These are phyloP conservation scores for Euproctis similis DNA, from an alignment of 2,888 invertebrate genomes.

Conservation along the genomic window DNA sequence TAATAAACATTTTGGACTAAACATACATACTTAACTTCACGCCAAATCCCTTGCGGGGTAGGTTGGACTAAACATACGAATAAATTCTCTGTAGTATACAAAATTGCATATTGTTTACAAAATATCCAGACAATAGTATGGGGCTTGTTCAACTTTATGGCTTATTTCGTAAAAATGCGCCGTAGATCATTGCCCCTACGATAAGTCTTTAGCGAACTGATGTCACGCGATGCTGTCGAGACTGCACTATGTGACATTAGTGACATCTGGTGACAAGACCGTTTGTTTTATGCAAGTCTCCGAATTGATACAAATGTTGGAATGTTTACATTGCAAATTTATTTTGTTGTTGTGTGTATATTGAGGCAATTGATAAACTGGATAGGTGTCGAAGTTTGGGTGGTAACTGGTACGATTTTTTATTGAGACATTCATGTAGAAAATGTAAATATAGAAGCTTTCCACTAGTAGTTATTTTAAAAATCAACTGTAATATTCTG, in stretches of 20 bases:
- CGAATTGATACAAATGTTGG: conserved; percentile 10
- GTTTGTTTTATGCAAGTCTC: conserved; percentile 16
- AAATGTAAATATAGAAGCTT: no score
- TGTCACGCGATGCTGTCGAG: conserved; percentile 37
- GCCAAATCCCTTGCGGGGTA: no score
- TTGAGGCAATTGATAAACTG: no score
- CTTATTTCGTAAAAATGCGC: conserved; percentile 63
- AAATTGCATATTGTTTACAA: conserved; percentile 11
- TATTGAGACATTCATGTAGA: no score
- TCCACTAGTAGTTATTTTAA: no score
- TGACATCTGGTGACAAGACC: conserved; percentile 24
- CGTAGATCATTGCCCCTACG: conserved; percentile 56
- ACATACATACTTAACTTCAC: no score
- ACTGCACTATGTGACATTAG: conserved; percentile 16
- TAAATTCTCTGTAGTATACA: conserved; percentile 19
- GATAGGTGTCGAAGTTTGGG: background rate
- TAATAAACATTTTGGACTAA: no score
- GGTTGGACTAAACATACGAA: no score
- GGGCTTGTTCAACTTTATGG: conserved; percentile 58
- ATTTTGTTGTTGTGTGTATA: background rate
- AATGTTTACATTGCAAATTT: conserved; percentile 11
- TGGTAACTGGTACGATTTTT: no score
- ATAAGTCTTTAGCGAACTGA: conserved; percentile 22
- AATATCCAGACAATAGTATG: conserved; percentile 32
- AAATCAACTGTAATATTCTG: no score